phyloP scores from a whole-genome alignment of 2,797 vertebrate species.

The Poecilia gillii region DNA sequence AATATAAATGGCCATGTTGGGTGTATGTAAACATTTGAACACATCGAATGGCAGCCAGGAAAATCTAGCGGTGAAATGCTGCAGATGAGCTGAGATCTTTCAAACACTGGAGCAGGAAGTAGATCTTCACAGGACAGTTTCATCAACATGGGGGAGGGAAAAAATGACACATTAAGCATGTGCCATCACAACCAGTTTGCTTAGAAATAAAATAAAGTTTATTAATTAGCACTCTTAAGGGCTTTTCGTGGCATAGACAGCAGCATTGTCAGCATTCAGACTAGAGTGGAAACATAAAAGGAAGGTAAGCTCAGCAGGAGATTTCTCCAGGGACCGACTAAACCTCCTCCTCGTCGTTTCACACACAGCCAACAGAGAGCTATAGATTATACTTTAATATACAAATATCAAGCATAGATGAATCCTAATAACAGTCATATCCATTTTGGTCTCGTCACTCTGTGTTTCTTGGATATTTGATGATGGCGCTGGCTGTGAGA shows the following conservation, averaged over 20 bases:
- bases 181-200: slow-evolving; percentile 72
- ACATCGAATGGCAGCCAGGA: background rate
- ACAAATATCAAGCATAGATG: slow-evolving; percentile 73
- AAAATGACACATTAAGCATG: slow-evolving; percentile 60
- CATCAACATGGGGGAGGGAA: slow-evolving; percentile 54
- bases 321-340: slow-evolving; percentile 71
- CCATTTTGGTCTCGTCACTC: slow-evolving; percentile 60
- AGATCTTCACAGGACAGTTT: slow-evolving; percentile 55
- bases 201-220: slow-evolving; percentile 35
- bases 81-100: slow-evolving; percentile 30
- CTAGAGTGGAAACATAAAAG: slow-evolving; percentile 75
- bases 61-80: background rate
- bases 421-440: slow-evolving; percentile 69
- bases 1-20: background rate
- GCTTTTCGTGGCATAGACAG: slow-evolving; percentile 43
- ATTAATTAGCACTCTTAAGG: slow-evolving; percentile 72
- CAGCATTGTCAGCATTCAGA: slow-evolving; percentile 60
- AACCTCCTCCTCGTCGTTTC: slow-evolving; percentile 67
- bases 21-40: background rate
- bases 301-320: slow-evolving; percentile 65
- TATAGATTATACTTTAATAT: slow-evolving; percentile 79
- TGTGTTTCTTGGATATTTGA: slow-evolving; percentile 53
- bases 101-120: slow-evolving; percentile 49
- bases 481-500: slow-evolving; percentile 40
- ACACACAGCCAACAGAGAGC: slow-evolving; percentile 64